Conservation (phyloP, 2,888 invertebrate genomes). For the Eupithecia vulgata region DNA sequence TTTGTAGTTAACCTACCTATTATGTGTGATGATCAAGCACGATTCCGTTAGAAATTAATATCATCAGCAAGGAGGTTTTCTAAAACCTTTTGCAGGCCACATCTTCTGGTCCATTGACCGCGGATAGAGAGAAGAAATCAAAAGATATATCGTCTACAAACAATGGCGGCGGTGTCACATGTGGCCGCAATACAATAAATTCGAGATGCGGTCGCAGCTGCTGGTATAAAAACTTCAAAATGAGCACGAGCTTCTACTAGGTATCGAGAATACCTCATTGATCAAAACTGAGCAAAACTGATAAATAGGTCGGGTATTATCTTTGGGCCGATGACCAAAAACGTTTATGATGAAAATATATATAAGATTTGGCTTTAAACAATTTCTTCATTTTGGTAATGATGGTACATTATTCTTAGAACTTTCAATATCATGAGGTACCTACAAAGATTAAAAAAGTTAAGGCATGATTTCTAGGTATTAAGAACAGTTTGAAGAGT, state of each 20-base stretch:
- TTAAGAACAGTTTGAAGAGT: too few relatives aligned
- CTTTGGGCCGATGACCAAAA: too few relatives aligned
- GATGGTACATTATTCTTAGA: too few relatives aligned
- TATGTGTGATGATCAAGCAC: not conserved
- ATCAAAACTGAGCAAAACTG: not conserved
- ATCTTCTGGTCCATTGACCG: constrained; percentile 28
- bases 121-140: constrained; percentile 22
- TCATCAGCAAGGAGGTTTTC: not conserved
- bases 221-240: not conserved
- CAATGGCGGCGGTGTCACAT: constrained; percentile 50
- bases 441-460: too few relatives aligned
- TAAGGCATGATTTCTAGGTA: too few relatives aligned
- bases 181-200: constrained; percentile 47
- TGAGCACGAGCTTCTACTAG: constrained; percentile 7
- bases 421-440: too few relatives aligned
- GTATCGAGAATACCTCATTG: not conserved
- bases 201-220: constrained; percentile 3
- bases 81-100: constrained; percentile 5
- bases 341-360: too few relatives aligned
- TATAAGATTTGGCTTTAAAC: too few relatives aligned
- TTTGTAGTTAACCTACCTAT: too few relatives aligned
- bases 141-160: constrained; percentile 20
- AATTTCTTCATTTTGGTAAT: too few relatives aligned
- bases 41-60: not conserved
- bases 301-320: too few relatives aligned